Evolutionary conservation across 2,888 invertebrate species (phyloP).

Genomic region (Kuschelorhynchus macadamiae): DNA sequence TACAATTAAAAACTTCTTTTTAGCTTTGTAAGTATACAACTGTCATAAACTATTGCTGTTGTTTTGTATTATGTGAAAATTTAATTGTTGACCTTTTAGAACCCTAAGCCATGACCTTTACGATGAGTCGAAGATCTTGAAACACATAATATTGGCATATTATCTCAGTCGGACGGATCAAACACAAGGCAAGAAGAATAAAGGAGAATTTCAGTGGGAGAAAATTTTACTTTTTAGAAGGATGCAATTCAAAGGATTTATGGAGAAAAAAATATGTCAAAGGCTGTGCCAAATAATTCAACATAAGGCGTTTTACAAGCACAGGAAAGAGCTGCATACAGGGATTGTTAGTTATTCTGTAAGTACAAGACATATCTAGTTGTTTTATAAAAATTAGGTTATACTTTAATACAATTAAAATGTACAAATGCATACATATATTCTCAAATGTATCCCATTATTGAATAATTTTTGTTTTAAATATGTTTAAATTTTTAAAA

Average conservation of each 20-base stretch:
- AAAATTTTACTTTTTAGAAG: slow-evolving; percentile 64
- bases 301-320: slow-evolving; percentile 61
- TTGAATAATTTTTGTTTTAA: too few species aligned
- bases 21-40: slow-evolving; percentile 70
- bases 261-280: slow-evolving; percentile 70
- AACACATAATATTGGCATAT: slow-evolving; percentile 66
- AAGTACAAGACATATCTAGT: too few species aligned
- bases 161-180: slow-evolving; percentile 64
- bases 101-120: slow-evolving; percentile 73
- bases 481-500: too few species aligned
- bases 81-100: slow-evolving; percentile 58
- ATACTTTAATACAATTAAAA: too few species aligned
- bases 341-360: slow-evolving; percentile 25
- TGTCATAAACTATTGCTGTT: too few species aligned
- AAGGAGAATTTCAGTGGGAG: slow-evolving; percentile 49
- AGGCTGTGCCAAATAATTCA: slow-evolving; percentile 61
- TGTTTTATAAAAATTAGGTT: too few species aligned
- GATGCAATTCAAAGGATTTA: slow-evolving; percentile 70
- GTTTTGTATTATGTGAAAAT: not conserved
- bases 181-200: slow-evolving; percentile 56
- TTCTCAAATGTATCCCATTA: too few species aligned
- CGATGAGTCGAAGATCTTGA: slow-evolving; percentile 72
- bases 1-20: slow-evolving; percentile 70
- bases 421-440: too few species aligned
- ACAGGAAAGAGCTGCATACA: slow-evolving; percentile 50